A percentile compares a stretch with the other conserved stretches of the same genome.
These are phyloP conservation scores for Sylvicola fuscatus DNA, from an alignment of 2,888 invertebrate genomes.

Conservation along the genomic window DNA sequence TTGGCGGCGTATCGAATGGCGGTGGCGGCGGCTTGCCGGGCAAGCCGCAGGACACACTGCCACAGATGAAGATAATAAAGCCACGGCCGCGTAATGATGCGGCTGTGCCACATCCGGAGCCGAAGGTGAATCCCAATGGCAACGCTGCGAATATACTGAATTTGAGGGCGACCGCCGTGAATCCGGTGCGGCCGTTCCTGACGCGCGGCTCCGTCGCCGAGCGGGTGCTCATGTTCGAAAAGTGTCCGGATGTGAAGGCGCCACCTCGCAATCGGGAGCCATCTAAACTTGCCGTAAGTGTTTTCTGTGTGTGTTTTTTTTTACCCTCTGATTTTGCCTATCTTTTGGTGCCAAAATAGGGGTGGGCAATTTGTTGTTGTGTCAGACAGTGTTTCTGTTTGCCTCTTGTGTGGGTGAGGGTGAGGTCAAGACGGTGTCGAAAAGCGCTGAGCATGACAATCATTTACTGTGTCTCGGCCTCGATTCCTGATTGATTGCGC, in stretches of 20 bases:
- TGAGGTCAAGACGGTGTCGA: no score
- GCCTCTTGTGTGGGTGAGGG: no score
- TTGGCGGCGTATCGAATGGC: conserved; percentile 2
- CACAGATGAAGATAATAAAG: conserved; percentile 26
- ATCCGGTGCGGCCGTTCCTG: conserved; percentile 64
- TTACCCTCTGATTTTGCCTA: no score
- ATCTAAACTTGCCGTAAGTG: conserved; percentile 29
- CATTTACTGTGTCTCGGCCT: no score
- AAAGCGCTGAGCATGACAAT: no score
- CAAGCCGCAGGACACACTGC: conserved; percentile 7
- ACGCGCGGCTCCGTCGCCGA: conserved; percentile 83
- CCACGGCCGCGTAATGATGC: conserved; percentile 17
- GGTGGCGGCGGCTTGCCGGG: conserved; percentile 12
- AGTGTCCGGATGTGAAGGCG: conserved; percentile 56
- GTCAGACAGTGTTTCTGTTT: no score
- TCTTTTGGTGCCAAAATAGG: no score
- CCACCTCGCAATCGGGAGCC: conserved; percentile 10
- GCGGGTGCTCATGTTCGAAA: conserved; percentile 74
- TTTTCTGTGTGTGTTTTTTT: no score
- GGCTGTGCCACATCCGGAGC: conserved; percentile 43
- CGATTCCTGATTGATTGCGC: no score
- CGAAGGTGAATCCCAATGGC: conserved; percentile 22
- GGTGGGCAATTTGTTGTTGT: no score
- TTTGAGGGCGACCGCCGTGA: conserved; percentile 13
- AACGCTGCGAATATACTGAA: conserved; percentile 25